A percentile compares a stretch with the other conserved stretches of the same genome.
Conservation (phyloP, 2,888 invertebrate species). For the Eilema sororculum region DNA sequence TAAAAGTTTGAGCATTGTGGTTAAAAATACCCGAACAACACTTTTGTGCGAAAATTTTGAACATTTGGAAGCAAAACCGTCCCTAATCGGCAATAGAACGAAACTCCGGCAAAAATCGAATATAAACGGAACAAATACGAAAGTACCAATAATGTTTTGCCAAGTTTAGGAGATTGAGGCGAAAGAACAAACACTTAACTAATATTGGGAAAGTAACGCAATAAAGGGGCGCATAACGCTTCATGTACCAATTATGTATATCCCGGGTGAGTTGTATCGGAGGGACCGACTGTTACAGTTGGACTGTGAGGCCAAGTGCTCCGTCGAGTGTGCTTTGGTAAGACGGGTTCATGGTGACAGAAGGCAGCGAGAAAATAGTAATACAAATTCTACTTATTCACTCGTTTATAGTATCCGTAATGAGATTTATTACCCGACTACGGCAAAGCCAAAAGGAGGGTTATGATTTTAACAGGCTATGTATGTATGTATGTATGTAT, state of each 20-base stretch:
- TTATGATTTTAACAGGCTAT: no score
- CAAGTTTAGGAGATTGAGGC: slow-evolving; percentile 27
- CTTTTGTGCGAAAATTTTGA: neutral
- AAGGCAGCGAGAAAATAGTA: slow-evolving; percentile 14
- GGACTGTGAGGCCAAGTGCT: slow-evolving; percentile 30
- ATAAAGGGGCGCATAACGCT: slow-evolving; percentile 57
- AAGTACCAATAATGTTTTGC: slow-evolving; percentile 32
- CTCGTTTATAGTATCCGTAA: neutral
- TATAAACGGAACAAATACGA: slow-evolving; percentile 31
- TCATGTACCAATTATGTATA: slow-evolving; percentile 66
- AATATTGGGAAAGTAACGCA: slow-evolving; percentile 62
- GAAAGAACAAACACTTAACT: slow-evolving; percentile 42
- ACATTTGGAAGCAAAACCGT: slow-evolving; percentile 12
- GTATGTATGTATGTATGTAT: no score
- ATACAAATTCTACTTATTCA: neutral
- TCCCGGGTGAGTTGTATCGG: slow-evolving; percentile 46
- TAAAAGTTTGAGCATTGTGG: neutral
- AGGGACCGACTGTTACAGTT: slow-evolving; percentile 41
- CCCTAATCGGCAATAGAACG: slow-evolving; percentile 13
- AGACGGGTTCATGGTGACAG: neutral
- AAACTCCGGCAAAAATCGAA: slow-evolving; percentile 21
- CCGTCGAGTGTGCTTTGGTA: slow-evolving; percentile 30
- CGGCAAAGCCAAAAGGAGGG: no score
- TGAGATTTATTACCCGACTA: no score
- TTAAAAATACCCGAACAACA: neutral